Evolutionary conservation across 1,140 invertebrate genomes (phyloP), one percentile per base, ranked within the genome.

Genomic region (Brachionus koreanus): DNA sequence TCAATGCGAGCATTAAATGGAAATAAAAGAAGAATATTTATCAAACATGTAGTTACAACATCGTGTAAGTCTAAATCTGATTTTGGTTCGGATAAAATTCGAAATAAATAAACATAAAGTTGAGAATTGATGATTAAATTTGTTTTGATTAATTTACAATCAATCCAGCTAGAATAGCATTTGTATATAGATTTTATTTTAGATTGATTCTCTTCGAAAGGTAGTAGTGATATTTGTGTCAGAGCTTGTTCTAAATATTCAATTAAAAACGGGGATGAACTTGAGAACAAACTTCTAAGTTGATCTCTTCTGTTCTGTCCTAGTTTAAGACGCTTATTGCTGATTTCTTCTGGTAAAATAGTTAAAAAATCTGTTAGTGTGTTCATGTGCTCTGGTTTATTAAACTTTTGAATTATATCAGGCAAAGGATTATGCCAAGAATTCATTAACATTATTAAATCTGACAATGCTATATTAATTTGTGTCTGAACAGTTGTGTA

Each of bases 381-480:
- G 83, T 86, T 85, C 16, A 82, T 43, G 63, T 49, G 83, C 72
- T 43, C 63, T 83, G 16, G 83, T 81, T 52, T 84, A 83, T 63
- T 85, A 83, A 83, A 89, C 88, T 92, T 93, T 85, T 92, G 92
- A 65, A 98, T 91, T 75, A 98, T 88, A 87, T 97, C 94, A 84
- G 92, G 90, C 49, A 95, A 91, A 57, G 95, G 94, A 85, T 93
- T 92, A 85, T 93, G 92, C 97, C 97, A 99, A 1, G 92, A 89
- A 25, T 92, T 91, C 93, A 98, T 97, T 88, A 98, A 94, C n/a
- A 98, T 88, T 7, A 94, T 93, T 83, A 98, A 89, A 89, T 98
- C 96, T 29, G 95, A 94, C 35, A 98, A 87, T 10, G 96, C 96
- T 63, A 98, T 87, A 86, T 94, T 95, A 39, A 99, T 89, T 91